These are phyloP conservation scores for Staurois parvus DNA, from an alignment of 2,797 vertebrate species.

Conservation along the genomic window DNA sequence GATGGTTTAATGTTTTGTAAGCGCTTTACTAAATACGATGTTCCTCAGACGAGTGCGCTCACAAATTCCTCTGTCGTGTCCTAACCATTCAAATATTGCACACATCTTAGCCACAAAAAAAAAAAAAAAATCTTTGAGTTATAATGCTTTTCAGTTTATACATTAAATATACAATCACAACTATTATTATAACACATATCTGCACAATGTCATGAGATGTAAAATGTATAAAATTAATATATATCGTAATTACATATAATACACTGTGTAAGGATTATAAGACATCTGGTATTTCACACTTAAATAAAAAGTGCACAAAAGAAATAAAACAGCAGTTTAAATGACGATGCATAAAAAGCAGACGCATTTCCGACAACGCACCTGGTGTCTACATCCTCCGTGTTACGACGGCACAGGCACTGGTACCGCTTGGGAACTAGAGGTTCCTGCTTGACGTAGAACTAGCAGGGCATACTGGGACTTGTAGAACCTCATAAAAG, in stretches of 20 bases:
- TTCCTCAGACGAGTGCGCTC: too few relatives aligned
- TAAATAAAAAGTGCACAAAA: background rate
- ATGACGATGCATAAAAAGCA: too few relatives aligned
- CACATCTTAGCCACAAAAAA: background rate
- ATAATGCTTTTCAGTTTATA: background rate
- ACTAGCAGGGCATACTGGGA: too few relatives aligned
- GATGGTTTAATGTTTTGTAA: too few relatives aligned
- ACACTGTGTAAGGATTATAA: constrained; percentile 7
- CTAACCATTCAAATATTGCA: background rate
- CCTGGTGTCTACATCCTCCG: too few relatives aligned
- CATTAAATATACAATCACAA: constrained; percentile 2
- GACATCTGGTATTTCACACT: background rate
- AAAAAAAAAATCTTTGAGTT: background rate
- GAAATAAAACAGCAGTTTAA: background rate
- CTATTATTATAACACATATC: background rate
- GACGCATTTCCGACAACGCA: too few relatives aligned
- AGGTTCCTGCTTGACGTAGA: too few relatives aligned
- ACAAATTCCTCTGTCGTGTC: background rate
- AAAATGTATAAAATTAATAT: background rate
- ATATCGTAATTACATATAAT: background rate
- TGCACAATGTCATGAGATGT: constrained; percentile 3
- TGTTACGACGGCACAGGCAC: too few relatives aligned
- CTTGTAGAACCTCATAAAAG: too few relatives aligned
- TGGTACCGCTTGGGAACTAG: too few relatives aligned
- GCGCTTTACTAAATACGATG: too few relatives aligned